These are phyloP conservation scores for Liasis olivaceus DNA, from an alignment of 2,797 vertebrate genomes.

Conservation along the genomic window DNA sequence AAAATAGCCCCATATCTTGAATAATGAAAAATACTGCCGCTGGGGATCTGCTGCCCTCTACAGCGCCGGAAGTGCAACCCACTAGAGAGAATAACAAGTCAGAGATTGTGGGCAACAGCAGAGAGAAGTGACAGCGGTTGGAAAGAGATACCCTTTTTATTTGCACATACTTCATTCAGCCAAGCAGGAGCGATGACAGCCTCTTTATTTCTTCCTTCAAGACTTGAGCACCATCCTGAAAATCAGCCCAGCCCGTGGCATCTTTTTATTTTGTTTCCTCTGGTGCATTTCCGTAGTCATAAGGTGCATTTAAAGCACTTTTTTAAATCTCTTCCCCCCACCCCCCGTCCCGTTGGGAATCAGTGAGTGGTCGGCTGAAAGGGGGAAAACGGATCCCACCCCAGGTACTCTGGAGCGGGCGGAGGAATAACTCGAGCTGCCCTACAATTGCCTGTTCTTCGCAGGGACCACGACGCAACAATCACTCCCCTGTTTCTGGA, in stretches of 20 bases:
- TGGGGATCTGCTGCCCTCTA: not conserved
- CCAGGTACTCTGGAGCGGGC: not conserved
- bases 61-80: not conserved
- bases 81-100: not conserved
- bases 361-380: not conserved
- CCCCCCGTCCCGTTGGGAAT: not conserved
- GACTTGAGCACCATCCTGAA: not conserved
- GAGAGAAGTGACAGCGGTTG: no score
- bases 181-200: not conserved
- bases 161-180: not conserved
- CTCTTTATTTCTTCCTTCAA: not conserved
- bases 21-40: not conserved
- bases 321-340: not conserved
- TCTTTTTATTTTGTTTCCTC: not conserved
- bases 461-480: not conserved
- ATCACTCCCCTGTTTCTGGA: not conserved
- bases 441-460: not conserved
- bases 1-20: not conserved
- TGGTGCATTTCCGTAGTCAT: not conserved
- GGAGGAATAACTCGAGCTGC: not conserved
- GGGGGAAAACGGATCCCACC: not conserved
- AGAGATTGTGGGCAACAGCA: conserved; percentile 4
- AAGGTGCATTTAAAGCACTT: not conserved
- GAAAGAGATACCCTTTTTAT: conserved; percentile 5
- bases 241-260: not conserved